Evolutionary conservation across 2,797 vertebrate genomes (phyloP).

Genomic region (Chelon labrosus): DNA sequence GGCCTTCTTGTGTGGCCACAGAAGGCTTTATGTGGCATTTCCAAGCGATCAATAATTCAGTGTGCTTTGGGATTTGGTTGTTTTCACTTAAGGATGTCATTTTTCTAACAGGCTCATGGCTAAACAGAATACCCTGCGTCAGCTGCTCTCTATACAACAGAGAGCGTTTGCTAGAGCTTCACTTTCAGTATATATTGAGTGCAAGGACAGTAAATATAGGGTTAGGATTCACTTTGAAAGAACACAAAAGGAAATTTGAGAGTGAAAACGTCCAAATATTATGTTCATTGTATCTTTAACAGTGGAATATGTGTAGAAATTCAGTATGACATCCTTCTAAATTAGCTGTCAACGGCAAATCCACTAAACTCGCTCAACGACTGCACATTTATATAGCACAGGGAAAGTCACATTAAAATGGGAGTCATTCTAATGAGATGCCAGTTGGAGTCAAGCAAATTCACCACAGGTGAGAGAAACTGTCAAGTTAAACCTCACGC

Average conservation of each 20-base stretch:
- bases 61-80: constrained; percentile 60
- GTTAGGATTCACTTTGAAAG: neutral
- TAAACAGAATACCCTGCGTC: constrained; percentile 30
- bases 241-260: neutral
- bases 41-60: constrained; percentile 68
- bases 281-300: neutral
- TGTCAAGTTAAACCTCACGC: neutral
- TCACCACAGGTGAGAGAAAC: neutral
- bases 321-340: neutral
- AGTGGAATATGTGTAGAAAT: neutral
- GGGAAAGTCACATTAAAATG: neutral
- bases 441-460: constrained; percentile 1
- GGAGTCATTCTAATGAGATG: neutral
- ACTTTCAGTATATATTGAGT: neutral
- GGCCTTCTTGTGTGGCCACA: constrained; percentile 49
- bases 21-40: constrained; percentile 65
- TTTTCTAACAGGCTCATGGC: constrained; percentile 34
- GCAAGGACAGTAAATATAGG: neutral
- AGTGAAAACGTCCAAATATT: neutral
- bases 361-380: neutral
- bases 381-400: neutral
- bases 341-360: neutral
- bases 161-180: neutral
- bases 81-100: constrained; percentile 66
- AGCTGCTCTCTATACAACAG: constrained; percentile 8